A percentile compares a stretch with the other conserved stretches of the same genome.
Conservation (phyloP, 2,888 invertebrate species). For the Augiades crinisus region DNA sequence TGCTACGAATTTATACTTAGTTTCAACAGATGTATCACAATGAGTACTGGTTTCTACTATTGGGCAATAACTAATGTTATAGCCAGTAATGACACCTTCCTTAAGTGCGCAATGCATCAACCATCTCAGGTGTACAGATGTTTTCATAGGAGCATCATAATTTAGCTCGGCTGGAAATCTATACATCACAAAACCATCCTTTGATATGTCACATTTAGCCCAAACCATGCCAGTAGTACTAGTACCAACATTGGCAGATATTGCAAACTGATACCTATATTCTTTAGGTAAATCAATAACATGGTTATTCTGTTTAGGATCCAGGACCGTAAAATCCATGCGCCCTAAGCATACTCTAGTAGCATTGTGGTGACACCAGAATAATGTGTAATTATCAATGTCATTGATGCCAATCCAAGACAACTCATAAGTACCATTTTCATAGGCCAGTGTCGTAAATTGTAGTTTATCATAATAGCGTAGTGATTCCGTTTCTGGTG, state of each 20-base stretch:
- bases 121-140: constrained; percentile 84
- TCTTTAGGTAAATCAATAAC: constrained; percentile 83
- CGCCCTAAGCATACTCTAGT: constrained; percentile 78
- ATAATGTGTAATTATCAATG: constrained; percentile 87
- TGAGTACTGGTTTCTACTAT: constrained; percentile 72
- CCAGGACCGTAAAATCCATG: constrained; percentile 67
- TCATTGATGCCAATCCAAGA: constrained; percentile 82
- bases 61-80: constrained; percentile 88
- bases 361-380: constrained; percentile 85
- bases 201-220: constrained; percentile 85
- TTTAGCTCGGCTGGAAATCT: constrained; percentile 63
- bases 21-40: constrained; percentile 75
- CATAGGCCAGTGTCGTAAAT: constrained; percentile 88
- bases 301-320: constrained; percentile 64
- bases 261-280: constrained; percentile 88
- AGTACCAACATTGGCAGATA: constrained; percentile 86
- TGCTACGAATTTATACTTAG: constrained; percentile 57
- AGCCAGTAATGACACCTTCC: constrained; percentile 86
- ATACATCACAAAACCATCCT: constrained; percentile 78
- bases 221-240: constrained; percentile 92
- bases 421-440: constrained; percentile 82
- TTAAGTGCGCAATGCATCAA: constrained; percentile 88
- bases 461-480: too few relatives aligned
- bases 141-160: constrained; percentile 60
- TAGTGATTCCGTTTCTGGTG: constrained; percentile 71